Base-by-base conservation (phyloP, 2,113 vertebrate genomes). In the Neotragus moschatus region DNA sequence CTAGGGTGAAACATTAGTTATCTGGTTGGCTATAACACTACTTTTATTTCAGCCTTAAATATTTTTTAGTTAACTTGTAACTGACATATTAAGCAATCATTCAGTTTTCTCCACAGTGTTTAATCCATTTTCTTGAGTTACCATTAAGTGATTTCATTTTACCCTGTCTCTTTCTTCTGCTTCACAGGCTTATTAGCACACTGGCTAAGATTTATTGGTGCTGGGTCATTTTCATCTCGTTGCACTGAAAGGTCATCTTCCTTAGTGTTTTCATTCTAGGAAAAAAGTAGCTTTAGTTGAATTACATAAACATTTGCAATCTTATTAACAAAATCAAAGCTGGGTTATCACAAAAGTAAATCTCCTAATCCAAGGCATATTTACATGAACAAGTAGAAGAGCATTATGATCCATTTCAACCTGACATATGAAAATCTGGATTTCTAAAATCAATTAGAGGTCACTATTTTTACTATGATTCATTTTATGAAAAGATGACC, bases 81-180 rank as follows among this genome's bases (percentile, higher is more conserved):
- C 33, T 81, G 25, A 43, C 58, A 79, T 26, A 60, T 66, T 33
- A 39, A 93, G 90, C 86, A 87, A 47, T 60, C 84, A 87, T 63
- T 94, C 63, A 30, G 2, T 92, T 82, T 89, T n/a, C 66, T 73
- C 66, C 26, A 61, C 45, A 36, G 60, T 23, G 61, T 92, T 94
- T 70, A 87, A 87, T 45, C 26, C 56, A 63, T 85, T 90, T 80
- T 43, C 14, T 21, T 14, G 33, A 96, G 28, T 73, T 49, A 47
- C 39, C 56, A 95, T 12, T 47, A 45, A 39, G 80, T 51, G 1
- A 77, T 51, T 84, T 94, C n/a, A 36, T 97, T 98, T 96, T 96
- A 99, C 98, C 97, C 91, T 55, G 96, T 80, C 63, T 98, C 96
- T 82, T 92, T 98, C 91, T 95, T 96, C 85, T 97, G 97, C 58